These are phyloP conservation scores for Rhodeus uyekii DNA, from an alignment of 2,797 vertebrate species.

Conservation along the genomic window DNA sequence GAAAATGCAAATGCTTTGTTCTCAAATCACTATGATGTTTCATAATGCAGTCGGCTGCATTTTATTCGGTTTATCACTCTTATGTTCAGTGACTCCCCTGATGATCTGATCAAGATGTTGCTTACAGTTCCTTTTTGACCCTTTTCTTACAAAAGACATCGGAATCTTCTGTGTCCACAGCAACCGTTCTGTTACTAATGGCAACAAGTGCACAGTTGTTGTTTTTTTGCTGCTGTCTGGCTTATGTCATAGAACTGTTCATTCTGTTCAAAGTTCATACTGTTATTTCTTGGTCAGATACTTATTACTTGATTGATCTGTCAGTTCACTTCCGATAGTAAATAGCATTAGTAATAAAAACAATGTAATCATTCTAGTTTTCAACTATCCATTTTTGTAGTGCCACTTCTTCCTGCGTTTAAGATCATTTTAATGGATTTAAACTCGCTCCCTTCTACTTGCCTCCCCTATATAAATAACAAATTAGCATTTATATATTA, in stretches of 20 bases:
- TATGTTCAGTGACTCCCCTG: neutral
- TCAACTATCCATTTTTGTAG: neutral
- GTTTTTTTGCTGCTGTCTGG: neutral
- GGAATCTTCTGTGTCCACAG: conserved; percentile 37
- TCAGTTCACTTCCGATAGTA: neutral
- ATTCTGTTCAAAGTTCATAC: neutral
- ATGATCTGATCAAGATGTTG: conserved; percentile 20
- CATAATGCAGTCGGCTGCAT: neutral
- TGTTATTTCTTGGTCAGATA: neutral
- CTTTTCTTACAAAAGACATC: conserved; percentile 24
- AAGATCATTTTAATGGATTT: neutral
- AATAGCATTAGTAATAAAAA: neutral
- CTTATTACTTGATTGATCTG: neutral
- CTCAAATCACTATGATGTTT: neutral
- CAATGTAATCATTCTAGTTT: neutral
- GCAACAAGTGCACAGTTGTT: conserved; percentile 38
- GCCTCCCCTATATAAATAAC: conserved; percentile 49
- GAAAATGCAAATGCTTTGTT: neutral
- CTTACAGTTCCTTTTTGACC: conserved; percentile 17
- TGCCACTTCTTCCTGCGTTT: neutral
- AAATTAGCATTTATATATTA: conserved; percentile 53
- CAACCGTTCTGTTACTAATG: conserved; percentile 51
- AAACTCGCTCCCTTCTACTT: neutral
- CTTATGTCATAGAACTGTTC: neutral
- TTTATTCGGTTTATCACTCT: neutral